Conservation (phyloP, 2,113 vertebrate species). For the Origma solitaria region DNA sequence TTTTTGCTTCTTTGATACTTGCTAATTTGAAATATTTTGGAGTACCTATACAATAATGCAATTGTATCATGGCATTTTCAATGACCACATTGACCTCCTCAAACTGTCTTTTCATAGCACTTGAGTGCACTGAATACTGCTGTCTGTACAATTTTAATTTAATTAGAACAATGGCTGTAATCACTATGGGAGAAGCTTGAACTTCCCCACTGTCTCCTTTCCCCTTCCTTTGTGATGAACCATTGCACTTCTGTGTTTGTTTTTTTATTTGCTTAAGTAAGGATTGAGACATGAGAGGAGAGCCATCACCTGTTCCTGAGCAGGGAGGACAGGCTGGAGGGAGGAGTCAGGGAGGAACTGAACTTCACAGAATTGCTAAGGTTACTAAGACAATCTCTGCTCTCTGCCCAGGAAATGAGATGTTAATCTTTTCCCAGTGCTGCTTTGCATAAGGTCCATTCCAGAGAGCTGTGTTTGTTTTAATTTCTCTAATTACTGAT, state of each 20-base stretch:
- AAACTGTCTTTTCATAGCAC: neutral
- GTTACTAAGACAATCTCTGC: conserved; percentile 33
- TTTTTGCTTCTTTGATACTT: neutral
- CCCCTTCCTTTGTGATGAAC: neutral
- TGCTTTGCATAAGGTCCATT: conserved; percentile 62
- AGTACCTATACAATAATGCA: neutral
- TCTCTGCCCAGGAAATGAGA: conserved; percentile 46
- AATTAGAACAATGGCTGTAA: conserved; percentile 33
- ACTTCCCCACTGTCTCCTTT: neutral
- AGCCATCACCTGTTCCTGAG: neutral
- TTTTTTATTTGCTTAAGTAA: neutral
- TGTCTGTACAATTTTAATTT: conserved; percentile 39
- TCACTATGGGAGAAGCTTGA: neutral
- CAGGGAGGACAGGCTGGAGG: neutral
- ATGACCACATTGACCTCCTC: neutral
- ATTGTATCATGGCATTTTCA: neutral
- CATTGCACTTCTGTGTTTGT: neutral
- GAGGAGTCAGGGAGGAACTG: neutral
- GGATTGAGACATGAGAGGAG: neutral
- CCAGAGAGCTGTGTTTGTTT: conserved; percentile 51
- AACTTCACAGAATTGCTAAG: conserved; percentile 33
- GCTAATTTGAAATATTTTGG: neutral
- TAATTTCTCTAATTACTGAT: conserved; percentile 57
- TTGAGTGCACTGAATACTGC: neutral
- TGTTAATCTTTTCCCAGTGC: conserved; percentile 48